Percentiles rank a stretch among this genome's conserved stretches.
phyloP scores from a whole-genome alignment of 2,797 vertebrate species.

The Morus bassanus region DNA sequence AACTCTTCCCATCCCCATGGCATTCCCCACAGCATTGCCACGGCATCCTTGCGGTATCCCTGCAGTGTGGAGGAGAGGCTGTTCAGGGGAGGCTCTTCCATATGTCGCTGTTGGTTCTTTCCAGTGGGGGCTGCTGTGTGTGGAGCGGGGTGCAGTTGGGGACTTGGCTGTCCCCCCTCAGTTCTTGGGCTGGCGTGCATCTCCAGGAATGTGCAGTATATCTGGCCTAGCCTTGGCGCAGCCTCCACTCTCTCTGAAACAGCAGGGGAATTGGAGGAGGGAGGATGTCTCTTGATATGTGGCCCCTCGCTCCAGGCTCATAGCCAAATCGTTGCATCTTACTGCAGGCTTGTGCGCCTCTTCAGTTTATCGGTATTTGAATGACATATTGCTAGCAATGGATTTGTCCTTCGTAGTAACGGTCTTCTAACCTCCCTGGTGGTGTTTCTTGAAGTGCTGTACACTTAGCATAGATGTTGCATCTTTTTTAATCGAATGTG shows the following conservation, averaged over 20 bases:
- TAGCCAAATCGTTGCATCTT: neutral
- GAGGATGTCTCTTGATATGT: neutral
- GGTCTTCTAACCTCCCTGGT: neutral
- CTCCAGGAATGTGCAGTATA: neutral
- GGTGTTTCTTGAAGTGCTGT: neutral
- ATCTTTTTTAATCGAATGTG: neutral
- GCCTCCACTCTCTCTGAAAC: accelerated
- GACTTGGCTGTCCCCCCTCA: neutral
- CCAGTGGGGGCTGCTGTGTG: neutral
- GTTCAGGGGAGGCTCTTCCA: neutral
- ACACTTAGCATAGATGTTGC: neutral
- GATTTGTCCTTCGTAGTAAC: neutral
- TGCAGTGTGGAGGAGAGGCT: neutral
- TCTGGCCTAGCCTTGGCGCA: accelerated
- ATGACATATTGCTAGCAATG: neutral
- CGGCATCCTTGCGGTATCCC: accelerated
- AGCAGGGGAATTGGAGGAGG: neutral
- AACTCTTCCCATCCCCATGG: neutral
- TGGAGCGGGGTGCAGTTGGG: neutral
- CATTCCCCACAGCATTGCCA: neutral
- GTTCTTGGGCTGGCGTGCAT: accelerated
- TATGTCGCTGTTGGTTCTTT: accelerated
- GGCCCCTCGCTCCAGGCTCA: neutral
- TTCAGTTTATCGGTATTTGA: neutral
- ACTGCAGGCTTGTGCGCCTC: neutral